Conservation (phyloP, 2,888 invertebrate species). For the Tenthredo livida region DNA sequence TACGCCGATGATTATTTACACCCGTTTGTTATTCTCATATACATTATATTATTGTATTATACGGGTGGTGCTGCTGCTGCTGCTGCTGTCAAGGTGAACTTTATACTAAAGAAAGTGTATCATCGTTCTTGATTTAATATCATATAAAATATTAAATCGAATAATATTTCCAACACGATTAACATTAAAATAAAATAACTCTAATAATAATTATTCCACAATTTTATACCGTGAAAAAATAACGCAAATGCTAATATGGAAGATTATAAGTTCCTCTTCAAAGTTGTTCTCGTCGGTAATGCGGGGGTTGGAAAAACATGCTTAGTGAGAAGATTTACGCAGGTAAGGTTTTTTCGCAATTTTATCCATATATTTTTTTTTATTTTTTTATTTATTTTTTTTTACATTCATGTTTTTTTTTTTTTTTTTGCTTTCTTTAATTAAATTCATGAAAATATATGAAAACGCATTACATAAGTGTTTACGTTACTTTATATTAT, state of each 20-base stretch:
- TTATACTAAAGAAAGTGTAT: slow-evolving; percentile 21
- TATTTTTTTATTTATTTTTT: background rate
- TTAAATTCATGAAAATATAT: background rate
- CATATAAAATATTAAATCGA: background rate
- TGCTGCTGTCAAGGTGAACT: slow-evolving; percentile 63
- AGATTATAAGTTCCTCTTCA: slow-evolving; percentile 99
- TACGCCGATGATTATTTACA: background rate
- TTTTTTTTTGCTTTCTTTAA: background rate
- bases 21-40: background rate
- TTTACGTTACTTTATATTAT: slow-evolving; percentile 61
- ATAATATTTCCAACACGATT: background rate
- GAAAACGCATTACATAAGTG: background rate
- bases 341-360: slow-evolving; percentile 79
- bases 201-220: background rate
- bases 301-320: slow-evolving; percentile 99
- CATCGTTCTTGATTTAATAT: background rate
- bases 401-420: background rate
- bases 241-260: slow-evolving; percentile 84
- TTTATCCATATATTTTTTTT: background rate
- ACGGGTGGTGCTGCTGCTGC: too few relatives aligned
- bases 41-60: background rate
- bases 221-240: background rate
- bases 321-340: slow-evolving; percentile 97
- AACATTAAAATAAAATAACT: too few relatives aligned
- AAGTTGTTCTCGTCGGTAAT: slow-evolving; percentile 98